Percentiles rank a stretch among this genome's conserved stretches.
These are phyloP conservation scores for Reinhardtius hippoglossoides DNA, from an alignment of 2,113 vertebrate genomes.

Conservation along the genomic window DNA sequence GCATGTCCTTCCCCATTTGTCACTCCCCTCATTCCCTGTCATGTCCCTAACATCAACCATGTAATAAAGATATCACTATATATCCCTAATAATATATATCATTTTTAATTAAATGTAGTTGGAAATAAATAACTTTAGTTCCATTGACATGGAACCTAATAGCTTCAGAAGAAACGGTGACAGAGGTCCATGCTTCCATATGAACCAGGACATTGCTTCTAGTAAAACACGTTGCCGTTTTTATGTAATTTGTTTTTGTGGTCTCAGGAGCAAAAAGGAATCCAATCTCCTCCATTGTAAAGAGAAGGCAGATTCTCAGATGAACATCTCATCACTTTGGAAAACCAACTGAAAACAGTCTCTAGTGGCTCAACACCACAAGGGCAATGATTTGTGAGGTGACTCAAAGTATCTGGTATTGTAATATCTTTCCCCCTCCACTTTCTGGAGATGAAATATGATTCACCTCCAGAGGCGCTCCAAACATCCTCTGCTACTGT, in stretches of 20 bases:
- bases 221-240: no score
- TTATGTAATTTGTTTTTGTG: no score
- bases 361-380: background rate
- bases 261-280: background rate
- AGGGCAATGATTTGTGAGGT: conserved; percentile 1
- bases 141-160: no score
- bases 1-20: no score
- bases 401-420: background rate
- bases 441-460: background rate
- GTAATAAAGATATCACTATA: no score
- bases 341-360: background rate
- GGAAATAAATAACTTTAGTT: no score
- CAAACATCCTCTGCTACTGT: background rate
- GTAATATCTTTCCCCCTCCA: background rate
- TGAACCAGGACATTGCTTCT: no score
- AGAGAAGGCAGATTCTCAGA: background rate
- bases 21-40: background rate
- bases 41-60: background rate
- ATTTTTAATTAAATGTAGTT: no score
- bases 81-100: no score
- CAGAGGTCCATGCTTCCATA: conserved; percentile 1
- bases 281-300: background rate
- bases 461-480: background rate
- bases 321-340: background rate
- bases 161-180: no score